Conservation (phyloP, 2,113 vertebrate species). For the Tachysurus vachellii region DNA sequence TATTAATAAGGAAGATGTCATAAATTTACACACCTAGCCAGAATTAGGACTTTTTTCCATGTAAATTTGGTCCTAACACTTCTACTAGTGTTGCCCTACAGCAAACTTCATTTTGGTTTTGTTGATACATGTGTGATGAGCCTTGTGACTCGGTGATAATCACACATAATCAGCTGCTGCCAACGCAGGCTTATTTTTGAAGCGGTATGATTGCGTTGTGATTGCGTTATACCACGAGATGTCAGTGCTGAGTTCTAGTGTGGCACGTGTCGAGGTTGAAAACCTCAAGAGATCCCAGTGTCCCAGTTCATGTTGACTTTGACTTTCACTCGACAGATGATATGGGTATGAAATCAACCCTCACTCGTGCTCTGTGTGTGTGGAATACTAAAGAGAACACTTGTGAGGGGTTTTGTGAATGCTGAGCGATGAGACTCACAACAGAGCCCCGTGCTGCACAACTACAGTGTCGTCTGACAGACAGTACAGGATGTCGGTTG, state of each 20-base stretch:
- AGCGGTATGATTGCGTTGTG: background rate
- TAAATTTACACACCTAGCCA: background rate
- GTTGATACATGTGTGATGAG: constrained; percentile 7
- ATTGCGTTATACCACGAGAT: constrained; percentile 65
- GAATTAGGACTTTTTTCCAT: background rate
- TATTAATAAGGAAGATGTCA: background rate
- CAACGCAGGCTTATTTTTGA: constrained; percentile 8
- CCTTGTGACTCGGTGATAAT: constrained; percentile 12
- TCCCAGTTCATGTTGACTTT: constrained; percentile 47
- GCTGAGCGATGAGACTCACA: background rate
- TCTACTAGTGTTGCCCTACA: background rate
- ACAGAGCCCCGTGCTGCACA: background rate
- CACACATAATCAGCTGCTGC: constrained; percentile 7
- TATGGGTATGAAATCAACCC: constrained; percentile 45
- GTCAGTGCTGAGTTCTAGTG: constrained; percentile 59
- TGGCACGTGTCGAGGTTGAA: constrained; percentile 25
- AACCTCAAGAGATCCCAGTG: constrained; percentile 30
- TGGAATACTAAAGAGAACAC: constrained; percentile 40
- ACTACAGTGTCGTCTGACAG: constrained; percentile 43
- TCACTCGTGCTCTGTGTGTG: constrained; percentile 19
- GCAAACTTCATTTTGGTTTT: background rate
- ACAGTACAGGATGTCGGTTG: constrained; percentile 55
- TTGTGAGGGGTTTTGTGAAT: constrained; percentile 16
- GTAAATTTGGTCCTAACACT: constrained; percentile 8
- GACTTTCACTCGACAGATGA: constrained; percentile 40